Conservation (phyloP, 2,113 vertebrate genomes). For the Pterocles orientalis region DNA sequence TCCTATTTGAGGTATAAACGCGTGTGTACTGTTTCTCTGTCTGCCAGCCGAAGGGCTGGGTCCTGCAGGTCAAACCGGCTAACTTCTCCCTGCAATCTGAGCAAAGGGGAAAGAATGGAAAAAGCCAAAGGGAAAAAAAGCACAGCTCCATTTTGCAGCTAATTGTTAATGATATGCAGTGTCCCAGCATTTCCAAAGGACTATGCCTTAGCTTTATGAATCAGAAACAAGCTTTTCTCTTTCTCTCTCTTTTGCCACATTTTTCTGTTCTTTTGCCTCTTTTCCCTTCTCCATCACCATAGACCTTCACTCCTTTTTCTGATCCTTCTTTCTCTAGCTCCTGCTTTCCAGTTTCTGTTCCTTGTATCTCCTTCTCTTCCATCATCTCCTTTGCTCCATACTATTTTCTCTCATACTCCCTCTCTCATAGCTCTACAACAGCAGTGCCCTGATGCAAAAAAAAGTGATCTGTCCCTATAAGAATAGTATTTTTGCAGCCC, state of each 20-base stretch:
- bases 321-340: not conserved
- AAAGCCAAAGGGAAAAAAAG: not conserved
- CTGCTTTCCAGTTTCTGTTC: not conserved
- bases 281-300: not conserved
- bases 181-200: not conserved
- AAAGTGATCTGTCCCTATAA: constrained; percentile 21
- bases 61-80: not conserved
- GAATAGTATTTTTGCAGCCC: constrained; percentile 41
- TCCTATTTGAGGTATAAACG: not conserved
- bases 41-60: not conserved
- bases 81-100: not conserved
- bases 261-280: not conserved
- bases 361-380: not conserved
- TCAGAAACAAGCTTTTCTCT: not conserved
- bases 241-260: not conserved
- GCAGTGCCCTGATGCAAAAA: constrained; percentile 30
- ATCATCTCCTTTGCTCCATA: not conserved
- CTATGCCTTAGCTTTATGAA: not conserved
- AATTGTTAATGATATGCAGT: not conserved
- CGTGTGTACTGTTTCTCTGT: not conserved
- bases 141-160: not conserved
- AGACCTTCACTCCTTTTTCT: not conserved
- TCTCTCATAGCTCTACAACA: not conserved
- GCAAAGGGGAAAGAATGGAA: not conserved
- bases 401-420: not conserved